Conservation (phyloP, 2,797 vertebrate species). For the Chrysolophus pictus region DNA sequence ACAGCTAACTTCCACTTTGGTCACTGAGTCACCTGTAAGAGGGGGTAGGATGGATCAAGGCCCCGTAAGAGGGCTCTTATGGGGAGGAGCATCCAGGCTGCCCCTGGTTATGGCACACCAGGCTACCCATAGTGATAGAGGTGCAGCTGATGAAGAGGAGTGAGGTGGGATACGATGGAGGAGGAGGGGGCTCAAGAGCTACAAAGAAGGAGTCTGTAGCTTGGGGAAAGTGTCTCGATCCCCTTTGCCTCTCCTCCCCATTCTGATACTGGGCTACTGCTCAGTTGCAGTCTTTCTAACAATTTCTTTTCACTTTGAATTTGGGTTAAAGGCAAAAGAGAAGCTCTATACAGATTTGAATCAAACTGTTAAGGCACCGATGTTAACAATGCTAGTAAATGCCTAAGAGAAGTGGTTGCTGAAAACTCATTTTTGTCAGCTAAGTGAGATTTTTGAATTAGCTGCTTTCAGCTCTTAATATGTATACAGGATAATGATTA, state of each 20-base stretch:
- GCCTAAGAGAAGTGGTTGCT: neutral
- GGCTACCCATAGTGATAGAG: neutral
- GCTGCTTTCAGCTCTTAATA: neutral
- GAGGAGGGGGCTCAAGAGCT: neutral
- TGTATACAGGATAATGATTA: neutral
- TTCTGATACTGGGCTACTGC: neutral
- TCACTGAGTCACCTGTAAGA: fast-evolving
- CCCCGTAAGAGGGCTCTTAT: fast-evolving
- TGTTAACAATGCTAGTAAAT: neutral
- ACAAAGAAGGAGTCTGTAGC: neutral
- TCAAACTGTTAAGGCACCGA: neutral
- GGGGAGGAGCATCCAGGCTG: neutral
- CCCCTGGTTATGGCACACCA: fast-evolving
- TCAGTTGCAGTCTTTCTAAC: neutral
- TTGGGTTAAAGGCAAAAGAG: neutral
- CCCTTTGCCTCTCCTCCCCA: neutral
- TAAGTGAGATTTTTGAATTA: neutral
- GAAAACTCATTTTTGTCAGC: neutral
- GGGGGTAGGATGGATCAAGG: neutral
- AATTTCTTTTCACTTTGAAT: neutral
- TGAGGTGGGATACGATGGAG: neutral
- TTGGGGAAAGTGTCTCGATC: neutral
- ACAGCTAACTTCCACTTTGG: neutral
- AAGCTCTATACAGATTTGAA: neutral
- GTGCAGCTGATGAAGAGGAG: fast-evolving